Evolutionary conservation across 1,140 invertebrate species (phyloP), one percentile per base, ranked within the genome.

Genomic region (Scaptomyza montana): DNA sequence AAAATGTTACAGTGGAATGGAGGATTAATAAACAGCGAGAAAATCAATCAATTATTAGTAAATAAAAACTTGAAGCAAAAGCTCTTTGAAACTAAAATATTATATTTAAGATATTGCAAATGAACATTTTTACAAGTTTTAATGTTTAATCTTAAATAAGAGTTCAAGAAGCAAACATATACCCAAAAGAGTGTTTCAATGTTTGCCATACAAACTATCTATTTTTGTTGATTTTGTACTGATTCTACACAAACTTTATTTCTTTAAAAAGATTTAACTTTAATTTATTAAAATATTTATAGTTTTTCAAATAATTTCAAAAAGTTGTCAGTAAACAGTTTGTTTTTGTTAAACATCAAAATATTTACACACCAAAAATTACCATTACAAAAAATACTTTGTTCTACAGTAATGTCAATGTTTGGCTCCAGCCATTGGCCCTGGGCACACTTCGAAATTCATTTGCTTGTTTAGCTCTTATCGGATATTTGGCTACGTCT

Each of bases 391-490:
- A 41, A 10, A 12, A 41, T 41, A 41, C 16, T 30, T 13, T 51
- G 41, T 1, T 5, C 66, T 66, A 70, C 55, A 51, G 65, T 74
- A 25, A 25, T 56, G 30, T 21, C 13, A 55, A 55, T 45, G 56
- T 68, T 51, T 36, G 33, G n/a, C 8, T 54, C 46, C 50, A 57
- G 9, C 19, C 30, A 9, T 16, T 13, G 41, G 33, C 64, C 56
- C 16, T 12, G 10, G 51, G 50, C 67, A 50, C 60, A 73, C 59
- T 76, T 78, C 54, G 47, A 68, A 85, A 71, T 82, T 73, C 59
- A 78, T 78, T 82, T 79, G 78, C 82, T 78, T 87, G 78, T 75
- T 86, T 86, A 81, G 61, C 74, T 61, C 82, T 86, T 86, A 87
- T 86, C 82, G 67, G 66, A 73, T 63, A 69, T 74, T 60, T 85